These are phyloP conservation scores for Chrysogorgia sp. DNA, from an alignment of 92 coral and sea anemone species.

Conservation along the genomic window DNA sequence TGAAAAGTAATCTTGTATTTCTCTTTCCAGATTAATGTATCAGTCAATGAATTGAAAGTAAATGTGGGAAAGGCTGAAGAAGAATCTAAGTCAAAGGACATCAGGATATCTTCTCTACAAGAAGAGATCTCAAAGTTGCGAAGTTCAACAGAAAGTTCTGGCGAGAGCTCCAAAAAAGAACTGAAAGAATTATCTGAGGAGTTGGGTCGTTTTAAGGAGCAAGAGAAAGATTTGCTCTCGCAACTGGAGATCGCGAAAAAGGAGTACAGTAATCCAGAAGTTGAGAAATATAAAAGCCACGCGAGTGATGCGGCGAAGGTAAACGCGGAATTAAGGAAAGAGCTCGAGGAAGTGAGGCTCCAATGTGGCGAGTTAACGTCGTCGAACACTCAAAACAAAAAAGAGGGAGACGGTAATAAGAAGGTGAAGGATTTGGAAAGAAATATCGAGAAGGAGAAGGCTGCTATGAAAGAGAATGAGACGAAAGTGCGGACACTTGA, in stretches of 20 bases:
- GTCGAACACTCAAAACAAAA: slow-evolving; percentile 46
- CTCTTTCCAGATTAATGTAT: slow-evolving; percentile 46
- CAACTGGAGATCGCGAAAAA: slow-evolving; percentile 35
- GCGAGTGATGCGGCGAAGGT: slow-evolving; percentile 37
- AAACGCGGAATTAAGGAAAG: slow-evolving; percentile 29
- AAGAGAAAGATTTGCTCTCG: slow-evolving; percentile 3
- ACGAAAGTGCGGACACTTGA: slow-evolving; percentile 74
- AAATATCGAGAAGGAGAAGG: slow-evolving; percentile 65
- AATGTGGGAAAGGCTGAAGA: slow-evolving; percentile 72
- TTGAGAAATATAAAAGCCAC: slow-evolving; percentile 30
- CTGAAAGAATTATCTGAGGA: slow-evolving; percentile 19
- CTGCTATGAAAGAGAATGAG: slow-evolving; percentile 64
- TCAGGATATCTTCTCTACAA: slow-evolving; percentile 46
- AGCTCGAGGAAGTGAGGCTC: slow-evolving; percentile 32
- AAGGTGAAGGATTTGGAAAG: slow-evolving; percentile 63
- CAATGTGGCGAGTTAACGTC: slow-evolving; percentile 51
- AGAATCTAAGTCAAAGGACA: slow-evolving; percentile 64
- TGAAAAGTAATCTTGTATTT: not conserved
- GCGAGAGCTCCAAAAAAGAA: slow-evolving; percentile 22
- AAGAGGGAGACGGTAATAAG: slow-evolving; percentile 67
- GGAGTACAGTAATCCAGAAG: slow-evolving; percentile 8
- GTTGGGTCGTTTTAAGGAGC: slow-evolving; percentile 11
- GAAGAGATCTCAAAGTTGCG: slow-evolving; percentile 17
- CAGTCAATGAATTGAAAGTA: slow-evolving; percentile 66
- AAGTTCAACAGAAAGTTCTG: slow-evolving; percentile 7